Evolutionary conservation across 2,113 vertebrate genomes (phyloP), one percentile per base, ranked within the genome.

Genomic region (Machaerirhynchus nigripectus): DNA sequence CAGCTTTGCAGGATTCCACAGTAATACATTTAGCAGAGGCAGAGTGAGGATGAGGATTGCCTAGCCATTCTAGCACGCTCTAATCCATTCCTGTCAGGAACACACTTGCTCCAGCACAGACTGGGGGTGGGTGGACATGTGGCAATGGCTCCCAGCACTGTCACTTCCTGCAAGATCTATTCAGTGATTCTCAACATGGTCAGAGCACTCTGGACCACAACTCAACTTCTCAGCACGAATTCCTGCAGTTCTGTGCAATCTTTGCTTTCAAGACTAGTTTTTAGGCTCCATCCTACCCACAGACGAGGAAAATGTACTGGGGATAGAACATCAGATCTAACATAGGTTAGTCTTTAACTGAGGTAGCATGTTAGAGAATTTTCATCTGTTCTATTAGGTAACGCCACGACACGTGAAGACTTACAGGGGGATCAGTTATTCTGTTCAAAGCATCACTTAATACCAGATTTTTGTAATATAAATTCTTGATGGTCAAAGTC

Each of bases 41-140:
- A 87, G 49, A 88, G n/a, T 3, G 39, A 55, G 27, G 42, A 69
- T 46, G 56, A 61, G 50, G 63, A 69, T 2, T 68, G 65, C 49
- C 82, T 50, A 57, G 76, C 63, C 3, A 1, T 26, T 65, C n/a
- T 4, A 44, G 63, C 1, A 1, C 0, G 3, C 24, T 56, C 61
- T 60, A 52, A 50, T 13, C 42, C 39, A 47, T 20, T 35, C 40
- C 8, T 21, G n/a, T 17, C 52, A 86, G 80, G 71, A 81, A 46
- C 26, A 55, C 1, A 2, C 15, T 69, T 65, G 44, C 40, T 64
- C 65, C 47, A 27, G 9, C 46, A 44, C 67, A 24, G 57, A 49
- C 31, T 26, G 46, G 2, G 18, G 14, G 31, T 27, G 18, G 14
- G 31, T 27, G 28, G 23, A 60, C 2, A 3, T 17, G 27, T 3